Base-by-base conservation (phyloP, 2,888 invertebrate species). In the Drosophila longiperda region DNA sequence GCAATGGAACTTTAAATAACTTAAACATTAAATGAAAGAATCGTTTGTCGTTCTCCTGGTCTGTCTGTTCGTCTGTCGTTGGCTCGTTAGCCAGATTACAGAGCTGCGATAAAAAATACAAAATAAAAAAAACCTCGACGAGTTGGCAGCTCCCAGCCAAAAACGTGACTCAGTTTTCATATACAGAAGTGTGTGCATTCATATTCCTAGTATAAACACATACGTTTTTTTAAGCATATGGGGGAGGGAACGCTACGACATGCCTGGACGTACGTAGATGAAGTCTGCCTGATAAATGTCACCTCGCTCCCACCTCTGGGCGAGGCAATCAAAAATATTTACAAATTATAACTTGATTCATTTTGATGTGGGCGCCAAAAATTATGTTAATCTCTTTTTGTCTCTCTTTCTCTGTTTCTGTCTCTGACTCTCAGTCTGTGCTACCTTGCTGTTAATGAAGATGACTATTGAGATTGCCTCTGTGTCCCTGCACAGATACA, bases 271-370 rank as follows among this genome's bases (percentile, higher is more conserved):
- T 42, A 6, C 54, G 58, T 52, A 66, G 79, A 77, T 78, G 66
- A 66, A 71, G 60, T 82, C 65, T 79, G 75, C 23, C 80, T 72
- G 86, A 85, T 85, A 87, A 85, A 75, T 73, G 73, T 79, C 78
- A 73, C 76, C 68, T 84, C 67, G 53, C 59, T 57, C 29, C 54
- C 17, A 29, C n/a, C 63, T 48, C 65, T 68, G 81, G 85, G 83
- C 80, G 83, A 73, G 88, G 82, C 88, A 75, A 80, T 80, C 72
- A 84, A 77, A 86, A 77, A 81, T 82, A 67, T 83, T 74, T 67
- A 85, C 83, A 85, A 82, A 85, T 81, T 87, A 81, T 66, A 66
- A 40, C 82, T 77, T 48, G 66, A 67, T 78, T 60, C 59, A 63
- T 69, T 75, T 66, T 65, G 4, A 58, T 67, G 75, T 55, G 78